Base-by-base conservation (phyloP, 2,888 invertebrate species). In the Heliconius erato region DNA sequence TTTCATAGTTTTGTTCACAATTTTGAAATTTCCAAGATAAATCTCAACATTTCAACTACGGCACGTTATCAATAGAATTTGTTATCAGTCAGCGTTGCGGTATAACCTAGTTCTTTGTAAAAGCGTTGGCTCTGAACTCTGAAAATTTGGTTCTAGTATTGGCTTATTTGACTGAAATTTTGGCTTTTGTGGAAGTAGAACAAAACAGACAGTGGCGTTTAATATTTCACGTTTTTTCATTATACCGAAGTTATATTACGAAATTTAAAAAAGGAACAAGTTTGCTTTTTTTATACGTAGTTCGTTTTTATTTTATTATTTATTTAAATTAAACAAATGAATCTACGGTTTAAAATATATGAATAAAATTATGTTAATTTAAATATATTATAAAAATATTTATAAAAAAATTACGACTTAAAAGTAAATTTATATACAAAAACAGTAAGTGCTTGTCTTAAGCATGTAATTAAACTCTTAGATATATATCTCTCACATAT, bases 41-140 rank as follows among this genome's bases (percentile, higher is more conserved):
- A 72, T 72, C 71, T 72, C 44, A 72, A 72, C 44, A 19, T 49
- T 16, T 72, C 26, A 5, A 16, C n/a, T n/a, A 49, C 6, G 71
- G 71, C 44, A 44, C 44, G n/a, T 44, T 72, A 72, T 72, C 44
- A 16, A 72, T 16, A 72, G 71, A 72, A 72, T 72, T 26, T 44
- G 40, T 72, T 72, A 72, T 72, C 71, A 26, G 44, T 16, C 7
- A 7, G 6, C 44, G n/a, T 16, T 72, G 14, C 35, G n/a, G 71
- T 16, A 26, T 72, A 72, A 44, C 71, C 71, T 26, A 72, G 71
- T 72, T 72, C n/a, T 7, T 44, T 26, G 16, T 6, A 72, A 72
- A 26, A 44, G 7, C n/a, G 40, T 72, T 44, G 71, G 40, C 44
- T 26, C 44, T 14, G 14, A 44, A 7, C 28, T 28, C 71, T 26